Percentiles rank a stretch among this genome's conserved stretches.
Conservation (phyloP, 1,140 invertebrate species). For the Carcinoscorpius rotundicauda region DNA sequence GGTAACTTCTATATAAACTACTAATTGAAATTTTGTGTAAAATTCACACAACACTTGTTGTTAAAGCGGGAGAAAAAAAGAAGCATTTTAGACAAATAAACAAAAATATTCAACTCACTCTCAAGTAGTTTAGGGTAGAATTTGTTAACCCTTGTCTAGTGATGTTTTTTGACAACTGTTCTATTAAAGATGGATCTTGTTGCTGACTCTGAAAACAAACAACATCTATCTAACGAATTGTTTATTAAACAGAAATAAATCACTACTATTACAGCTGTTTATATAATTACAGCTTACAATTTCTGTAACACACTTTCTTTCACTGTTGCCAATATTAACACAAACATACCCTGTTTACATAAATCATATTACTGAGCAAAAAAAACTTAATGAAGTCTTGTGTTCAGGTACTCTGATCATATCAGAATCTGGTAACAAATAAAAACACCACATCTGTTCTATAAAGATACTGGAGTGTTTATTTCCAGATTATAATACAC, state of each 20-base stretch:
- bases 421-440: no score
- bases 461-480: no score
- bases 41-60: not conserved
- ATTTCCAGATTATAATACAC: no score
- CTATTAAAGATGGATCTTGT: conserved; percentile 31
- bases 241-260: not conserved
- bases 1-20: not conserved
- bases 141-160: conserved; percentile 41
- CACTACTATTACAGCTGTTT: no score
- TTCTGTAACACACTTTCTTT: no score
- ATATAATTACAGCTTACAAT: no score
- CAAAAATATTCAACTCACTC: conserved; percentile 13
- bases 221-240: not conserved
- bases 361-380: no score
- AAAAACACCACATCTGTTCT: no score
- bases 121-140: conserved; percentile 39
- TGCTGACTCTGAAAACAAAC: conserved; percentile 18
- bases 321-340: no score
- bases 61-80: not conserved
- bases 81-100: not conserved
- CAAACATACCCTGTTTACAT: no score
- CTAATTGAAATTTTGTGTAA: not conserved
- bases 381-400: no score
- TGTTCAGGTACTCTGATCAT: no score
- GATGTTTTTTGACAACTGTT: conserved; percentile 40